phyloP scores from a whole-genome alignment of 2,888 invertebrate species.

The Pediacus dermestoides region DNA sequence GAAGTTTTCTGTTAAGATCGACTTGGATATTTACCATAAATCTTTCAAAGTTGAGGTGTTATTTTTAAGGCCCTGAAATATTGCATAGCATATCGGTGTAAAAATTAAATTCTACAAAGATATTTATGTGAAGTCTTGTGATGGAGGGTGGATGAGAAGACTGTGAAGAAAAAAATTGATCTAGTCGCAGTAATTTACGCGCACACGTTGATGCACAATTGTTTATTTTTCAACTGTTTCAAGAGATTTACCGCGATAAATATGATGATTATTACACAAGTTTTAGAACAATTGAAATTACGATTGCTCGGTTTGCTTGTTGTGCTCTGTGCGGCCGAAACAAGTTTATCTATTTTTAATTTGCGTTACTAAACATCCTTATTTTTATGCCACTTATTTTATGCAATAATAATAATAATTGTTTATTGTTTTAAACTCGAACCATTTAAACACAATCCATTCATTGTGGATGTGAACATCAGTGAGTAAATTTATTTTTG shows the following conservation, averaged over 20 bases:
- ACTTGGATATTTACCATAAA: constrained; percentile 31
- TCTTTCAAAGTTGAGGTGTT: constrained; percentile 29
- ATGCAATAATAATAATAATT: constrained; percentile 30
- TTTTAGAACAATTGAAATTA: constrained; percentile 29
- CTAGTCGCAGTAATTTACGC: neutral
- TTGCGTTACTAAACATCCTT: constrained; percentile 39
- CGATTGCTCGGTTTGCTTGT: too few relatives aligned
- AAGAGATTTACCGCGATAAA: constrained; percentile 5
- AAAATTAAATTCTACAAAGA: constrained; percentile 27
- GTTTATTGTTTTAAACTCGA: constrained; percentile 30
- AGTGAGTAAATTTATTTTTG: too few relatives aligned
- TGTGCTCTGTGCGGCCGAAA: too few relatives aligned
- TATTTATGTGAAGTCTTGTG: constrained; percentile 8
- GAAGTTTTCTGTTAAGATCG: constrained; percentile 14
- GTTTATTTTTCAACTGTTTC: neutral
- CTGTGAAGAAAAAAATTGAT: constrained; percentile 2
- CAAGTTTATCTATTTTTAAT: constrained; percentile 39
- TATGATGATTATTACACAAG: constrained; percentile 24
- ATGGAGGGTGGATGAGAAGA: constrained; percentile 1
- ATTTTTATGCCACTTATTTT: constrained; percentile 30
- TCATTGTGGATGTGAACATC: too few relatives aligned
- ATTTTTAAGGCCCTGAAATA: constrained; percentile 29
- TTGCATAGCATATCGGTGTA: constrained; percentile 32
- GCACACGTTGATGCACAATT: neutral
- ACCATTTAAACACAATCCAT: constrained; percentile 22